Percentiles rank a stretch among this genome's conserved stretches.
These are phyloP conservation scores for Cataglyphis altisquamis DNA, from an alignment of 2,888 invertebrate species.

Conservation along the genomic window DNA sequence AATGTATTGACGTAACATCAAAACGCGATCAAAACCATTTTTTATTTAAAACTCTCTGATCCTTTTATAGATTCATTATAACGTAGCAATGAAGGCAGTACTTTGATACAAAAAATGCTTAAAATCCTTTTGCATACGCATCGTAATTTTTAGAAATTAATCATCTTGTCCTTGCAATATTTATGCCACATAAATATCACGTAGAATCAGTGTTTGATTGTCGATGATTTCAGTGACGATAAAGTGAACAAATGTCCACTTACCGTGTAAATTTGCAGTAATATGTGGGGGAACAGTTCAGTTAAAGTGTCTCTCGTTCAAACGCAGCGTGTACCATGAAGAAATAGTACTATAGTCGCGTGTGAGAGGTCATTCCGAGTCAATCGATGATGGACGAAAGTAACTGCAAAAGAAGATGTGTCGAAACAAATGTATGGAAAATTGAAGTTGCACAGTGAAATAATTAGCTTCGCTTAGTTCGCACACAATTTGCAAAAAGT, in stretches of 20 bases:
- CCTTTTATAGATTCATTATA: conserved; percentile 1
- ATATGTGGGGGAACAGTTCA: conserved; percentile 59
- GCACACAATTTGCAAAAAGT: conserved; percentile 26
- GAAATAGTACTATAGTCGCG: conserved; percentile 30
- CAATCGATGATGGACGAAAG: conserved; percentile 27
- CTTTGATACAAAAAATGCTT: not conserved
- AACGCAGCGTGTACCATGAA: conserved; percentile 33
- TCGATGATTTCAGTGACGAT: conserved; percentile 44
- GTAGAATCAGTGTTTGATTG: conserved; percentile 34
- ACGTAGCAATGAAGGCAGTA: not conserved
- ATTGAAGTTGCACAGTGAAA: conserved; percentile 10
- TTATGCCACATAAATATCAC: conserved; percentile 9
- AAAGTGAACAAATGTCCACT: conserved; percentile 60
- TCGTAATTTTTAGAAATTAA: not conserved
- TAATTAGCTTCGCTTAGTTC: conserved; percentile 29
- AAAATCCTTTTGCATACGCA: not conserved
- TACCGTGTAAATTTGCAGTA: conserved; percentile 55
- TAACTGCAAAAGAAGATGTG: conserved; percentile 16
- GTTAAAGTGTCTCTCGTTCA: conserved; percentile 52
- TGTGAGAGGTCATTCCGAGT: conserved; percentile 15
- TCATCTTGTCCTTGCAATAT: conserved; percentile 42
- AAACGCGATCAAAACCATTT: not conserved
- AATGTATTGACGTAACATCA: not conserved
- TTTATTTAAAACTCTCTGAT: conserved; percentile 43
- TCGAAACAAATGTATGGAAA: conserved; percentile 28